Percentiles rank a stretch among this genome's conserved stretches.
These are phyloP conservation scores for Lemur catta DNA, from an alignment of 2,797 vertebrate species.

Conservation along the genomic window DNA sequence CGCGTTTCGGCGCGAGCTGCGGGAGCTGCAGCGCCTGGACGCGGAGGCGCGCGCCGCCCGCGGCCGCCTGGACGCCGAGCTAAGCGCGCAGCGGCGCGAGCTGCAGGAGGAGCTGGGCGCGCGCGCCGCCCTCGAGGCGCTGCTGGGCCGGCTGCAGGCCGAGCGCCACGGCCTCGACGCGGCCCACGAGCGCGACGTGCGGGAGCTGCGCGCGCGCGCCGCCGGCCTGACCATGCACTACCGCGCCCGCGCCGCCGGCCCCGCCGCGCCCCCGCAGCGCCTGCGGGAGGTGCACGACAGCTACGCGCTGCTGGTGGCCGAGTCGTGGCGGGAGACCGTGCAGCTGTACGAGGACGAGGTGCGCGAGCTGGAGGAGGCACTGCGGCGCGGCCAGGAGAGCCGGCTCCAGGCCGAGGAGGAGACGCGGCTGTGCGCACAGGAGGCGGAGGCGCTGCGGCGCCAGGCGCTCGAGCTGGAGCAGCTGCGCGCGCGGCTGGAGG, in stretches of 20 bases:
- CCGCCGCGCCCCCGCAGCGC: constrained; percentile 78
- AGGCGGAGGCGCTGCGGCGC: constrained; percentile 86
- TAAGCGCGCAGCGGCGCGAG: constrained; percentile 85
- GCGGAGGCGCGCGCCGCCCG: constrained; percentile 86
- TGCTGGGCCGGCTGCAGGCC: constrained; percentile 85
- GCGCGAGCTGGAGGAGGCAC: constrained; percentile 88
- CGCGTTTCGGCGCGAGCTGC: constrained; percentile 88
- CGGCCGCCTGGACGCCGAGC: constrained; percentile 87
- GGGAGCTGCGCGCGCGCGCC: constrained; percentile 84
- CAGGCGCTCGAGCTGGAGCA: constrained; percentile 87
- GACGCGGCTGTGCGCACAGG: constrained; percentile 85
- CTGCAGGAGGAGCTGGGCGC: constrained; percentile 86
- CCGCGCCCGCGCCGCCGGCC: constrained; percentile 76
- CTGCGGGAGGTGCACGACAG: constrained; percentile 88
- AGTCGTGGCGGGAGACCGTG: constrained; percentile 89
- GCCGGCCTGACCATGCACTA: constrained; percentile 70
- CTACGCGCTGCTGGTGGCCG: constrained; percentile 87
- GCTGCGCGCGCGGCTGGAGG: constrained; percentile 88
- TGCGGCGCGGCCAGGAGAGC: constrained; percentile 84
- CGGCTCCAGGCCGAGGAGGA: constrained; percentile 88
- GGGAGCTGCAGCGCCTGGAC: constrained; percentile 84
- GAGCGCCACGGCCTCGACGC: constrained; percentile 87
- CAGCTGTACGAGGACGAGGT: constrained; percentile 90
- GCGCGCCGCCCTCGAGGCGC: constrained; percentile 89
- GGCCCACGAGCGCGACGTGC: constrained; percentile 84